Percentiles rank a stretch among this genome's conserved stretches.
These are phyloP conservation scores for Odocoileus hemionus DNA, from an alignment of 2,113 vertebrate genomes.

Conservation along the genomic window DNA sequence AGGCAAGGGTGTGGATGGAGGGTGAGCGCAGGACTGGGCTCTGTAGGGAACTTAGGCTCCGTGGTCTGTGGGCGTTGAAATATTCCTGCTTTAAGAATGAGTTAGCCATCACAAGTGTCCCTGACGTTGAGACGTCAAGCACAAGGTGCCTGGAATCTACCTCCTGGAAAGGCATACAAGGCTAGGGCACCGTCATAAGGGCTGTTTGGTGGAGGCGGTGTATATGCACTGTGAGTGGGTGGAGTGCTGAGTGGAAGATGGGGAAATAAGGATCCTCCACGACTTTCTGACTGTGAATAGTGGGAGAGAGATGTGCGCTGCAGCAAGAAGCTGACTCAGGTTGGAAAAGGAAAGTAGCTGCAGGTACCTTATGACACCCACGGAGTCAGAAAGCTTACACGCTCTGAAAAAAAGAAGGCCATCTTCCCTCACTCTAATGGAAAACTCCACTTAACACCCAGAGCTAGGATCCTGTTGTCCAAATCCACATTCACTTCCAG, in stretches of 20 bases:
- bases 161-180: not conserved
- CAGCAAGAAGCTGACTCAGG: not conserved
- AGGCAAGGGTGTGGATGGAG: not conserved
- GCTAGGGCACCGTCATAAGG: rapidly evolving
- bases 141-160: not conserved
- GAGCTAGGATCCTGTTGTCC: not conserved
- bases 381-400: not conserved
- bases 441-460: not conserved
- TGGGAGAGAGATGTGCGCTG: not conserved
- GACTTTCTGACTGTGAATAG: not conserved
- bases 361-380: not conserved
- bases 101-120: not conserved
- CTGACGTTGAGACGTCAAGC: not conserved
- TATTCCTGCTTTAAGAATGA: not conserved
- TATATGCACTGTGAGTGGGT: not conserved
- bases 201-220: not conserved
- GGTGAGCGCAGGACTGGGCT: not conserved
- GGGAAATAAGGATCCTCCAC: not conserved
- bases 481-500: not conserved
- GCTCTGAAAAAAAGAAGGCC: not conserved
- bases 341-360: not conserved
- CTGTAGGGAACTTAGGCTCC: not conserved
- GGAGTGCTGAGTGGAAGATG: not conserved
- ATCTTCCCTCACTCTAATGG: not conserved
- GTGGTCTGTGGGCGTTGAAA: not conserved